Evolutionary conservation across 2,797 vertebrate species (phyloP), one percentile per base, ranked within the genome.

Genomic region (Myripristis jacobus): DNA sequence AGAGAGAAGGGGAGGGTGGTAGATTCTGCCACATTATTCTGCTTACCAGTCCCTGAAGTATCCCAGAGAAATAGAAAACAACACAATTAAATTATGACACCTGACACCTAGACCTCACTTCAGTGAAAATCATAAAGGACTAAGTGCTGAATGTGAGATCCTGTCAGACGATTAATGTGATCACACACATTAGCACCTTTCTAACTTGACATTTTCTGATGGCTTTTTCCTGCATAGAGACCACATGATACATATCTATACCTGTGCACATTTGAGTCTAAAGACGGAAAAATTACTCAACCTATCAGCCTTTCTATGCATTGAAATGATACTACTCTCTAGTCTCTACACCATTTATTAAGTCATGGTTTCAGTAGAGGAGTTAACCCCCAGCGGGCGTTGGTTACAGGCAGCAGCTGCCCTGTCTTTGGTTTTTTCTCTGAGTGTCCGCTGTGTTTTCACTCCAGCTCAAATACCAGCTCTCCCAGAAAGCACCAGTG

Each of bases 1-100:
- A 78, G 70, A 59, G 71, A 36, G 74, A 65, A 56, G 59, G 68
- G 54, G 12, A 57, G 46, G 16, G 46, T 87, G 82, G 81, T 86
- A 79, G 80, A 87, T 66, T 73, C 63, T 31, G 80, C 83, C 88
- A 86, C 81, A 89, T 91, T 91, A 88, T 78, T 87, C 87, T 64
- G 69, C 79, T 87, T 86, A 77, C 83, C 46, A 44, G 79, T 92
- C 90, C 89, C 91, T 86, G 70, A 90, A 93, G 91, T 88, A 90
- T 86, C 88, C 70, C 73, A 59, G 87, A 92, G 92, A 91, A 92
- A 92, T 87, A 91, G 93, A 91, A 93, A 94, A 94, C 92, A 94
- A 93, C 91, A 91, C 92, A 94, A 94, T 94, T 94, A 94, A 94
- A 95, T 94, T 93, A 93, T 94, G 93, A 95, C 94, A 94, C 93